Evolutionary conservation across 2,113 vertebrate genomes (phyloP).

Genomic region (Megalops atlanticus): DNA sequence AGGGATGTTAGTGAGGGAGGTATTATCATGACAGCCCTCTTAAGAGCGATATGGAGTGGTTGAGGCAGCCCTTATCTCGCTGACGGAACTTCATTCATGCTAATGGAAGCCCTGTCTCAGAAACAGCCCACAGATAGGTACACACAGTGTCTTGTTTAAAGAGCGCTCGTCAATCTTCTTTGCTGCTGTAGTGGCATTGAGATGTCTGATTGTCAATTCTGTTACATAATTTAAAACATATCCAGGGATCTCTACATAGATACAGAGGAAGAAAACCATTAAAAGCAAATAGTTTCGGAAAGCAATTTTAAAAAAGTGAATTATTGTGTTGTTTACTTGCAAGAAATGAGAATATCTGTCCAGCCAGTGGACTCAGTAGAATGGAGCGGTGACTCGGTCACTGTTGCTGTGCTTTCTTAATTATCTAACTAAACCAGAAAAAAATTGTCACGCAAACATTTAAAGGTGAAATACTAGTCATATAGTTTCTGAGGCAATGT

Average conservation of each 20-base stretch:
- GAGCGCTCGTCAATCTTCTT: not conserved
- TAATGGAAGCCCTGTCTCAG: not conserved
- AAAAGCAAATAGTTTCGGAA: not conserved
- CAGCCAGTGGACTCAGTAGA: not conserved
- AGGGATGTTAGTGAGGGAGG: not conserved
- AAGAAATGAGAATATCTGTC: not conserved
- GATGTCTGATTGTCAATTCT: no score
- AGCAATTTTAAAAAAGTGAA: not conserved
- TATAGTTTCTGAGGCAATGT: no score
- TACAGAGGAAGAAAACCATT: no score
- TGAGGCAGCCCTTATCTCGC: not conserved
- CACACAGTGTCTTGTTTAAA: not conserved
- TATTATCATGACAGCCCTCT: not conserved
- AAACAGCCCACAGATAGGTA: not conserved
- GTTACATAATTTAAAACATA: no score
- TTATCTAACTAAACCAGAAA: no score
- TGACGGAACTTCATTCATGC: not conserved
- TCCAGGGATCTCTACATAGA: no score
- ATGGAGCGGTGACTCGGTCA: not conserved
- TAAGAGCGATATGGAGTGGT: not conserved
- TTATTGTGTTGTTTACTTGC: not conserved
- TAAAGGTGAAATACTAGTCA: no score
- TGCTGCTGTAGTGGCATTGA: not conserved
- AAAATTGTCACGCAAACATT: no score
- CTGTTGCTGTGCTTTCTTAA: not conserved